Conservation (phyloP, 2,888 invertebrate genomes). For the Ethmia dodecea region DNA sequence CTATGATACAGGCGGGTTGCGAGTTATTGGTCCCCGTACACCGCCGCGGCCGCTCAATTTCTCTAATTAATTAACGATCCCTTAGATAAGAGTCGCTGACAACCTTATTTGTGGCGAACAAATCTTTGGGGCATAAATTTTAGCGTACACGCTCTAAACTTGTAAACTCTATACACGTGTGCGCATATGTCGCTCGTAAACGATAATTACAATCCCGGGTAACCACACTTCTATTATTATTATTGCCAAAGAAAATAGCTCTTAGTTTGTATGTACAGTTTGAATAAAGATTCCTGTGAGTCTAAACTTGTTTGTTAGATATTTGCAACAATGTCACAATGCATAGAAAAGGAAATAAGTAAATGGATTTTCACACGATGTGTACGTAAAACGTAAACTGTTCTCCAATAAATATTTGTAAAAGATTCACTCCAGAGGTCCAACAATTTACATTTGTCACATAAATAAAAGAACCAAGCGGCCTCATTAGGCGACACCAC, state of each 20-base stretch:
- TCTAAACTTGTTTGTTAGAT: conserved; percentile 38
- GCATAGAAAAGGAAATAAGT: conserved; percentile 48
- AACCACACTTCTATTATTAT: conserved; percentile 15
- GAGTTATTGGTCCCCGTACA: conserved; percentile 74
- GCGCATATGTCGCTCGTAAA: conserved; percentile 47
- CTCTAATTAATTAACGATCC: conserved; percentile 78
- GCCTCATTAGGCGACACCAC: conserved; percentile 58
- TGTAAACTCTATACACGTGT: conserved; percentile 67
- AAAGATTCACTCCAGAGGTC: conserved; percentile 43
- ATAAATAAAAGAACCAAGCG: conserved; percentile 68
- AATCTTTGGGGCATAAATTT: conserved; percentile 76
- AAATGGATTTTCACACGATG: conserved; percentile 51
- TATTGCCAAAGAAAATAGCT: conserved; percentile 22
- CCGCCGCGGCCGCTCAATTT: conserved; percentile 71
- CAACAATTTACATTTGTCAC: conserved; percentile 67
- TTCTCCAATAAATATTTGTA: conserved; percentile 56
- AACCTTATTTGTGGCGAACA: conserved; percentile 77
- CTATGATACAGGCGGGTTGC: conserved; percentile 74
- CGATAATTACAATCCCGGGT: conserved; percentile 36
- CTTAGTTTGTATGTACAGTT: conserved; percentile 20
- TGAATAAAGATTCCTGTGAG: conserved; percentile 30
- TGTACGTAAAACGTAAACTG: conserved; percentile 34
- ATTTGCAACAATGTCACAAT: conserved; percentile 30
- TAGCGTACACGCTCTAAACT: conserved; percentile 70
- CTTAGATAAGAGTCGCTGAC: conserved; percentile 73